Conservation (phyloP, 2,888 invertebrate species). For the Pristionchus arcanus region DNA sequence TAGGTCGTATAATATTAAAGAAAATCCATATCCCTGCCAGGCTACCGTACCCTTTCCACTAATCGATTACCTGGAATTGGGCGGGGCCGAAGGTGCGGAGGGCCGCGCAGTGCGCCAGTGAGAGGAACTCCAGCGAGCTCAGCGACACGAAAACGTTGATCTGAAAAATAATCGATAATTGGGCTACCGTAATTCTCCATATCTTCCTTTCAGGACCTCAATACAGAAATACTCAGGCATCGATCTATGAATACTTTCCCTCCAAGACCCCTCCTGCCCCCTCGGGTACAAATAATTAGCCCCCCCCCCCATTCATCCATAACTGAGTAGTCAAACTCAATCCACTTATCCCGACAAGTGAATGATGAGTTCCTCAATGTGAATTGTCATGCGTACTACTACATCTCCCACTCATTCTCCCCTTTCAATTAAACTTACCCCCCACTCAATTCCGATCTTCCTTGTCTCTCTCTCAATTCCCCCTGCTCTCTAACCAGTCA, state of each 20-base stretch:
- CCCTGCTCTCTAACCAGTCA: background rate
- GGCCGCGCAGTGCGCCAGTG: background rate
- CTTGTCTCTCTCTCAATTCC: background rate
- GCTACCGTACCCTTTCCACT: background rate
- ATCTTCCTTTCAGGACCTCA: background rate
- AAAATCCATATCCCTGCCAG: too few species aligned
- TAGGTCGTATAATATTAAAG: too few species aligned
- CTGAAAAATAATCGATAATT: conserved; percentile 1
- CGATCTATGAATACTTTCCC: background rate
- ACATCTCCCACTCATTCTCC: conserved; percentile 2
- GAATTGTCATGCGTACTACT: conserved; percentile 16
- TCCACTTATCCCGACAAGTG: conserved; percentile 7
- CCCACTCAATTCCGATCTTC: conserved; percentile 15
- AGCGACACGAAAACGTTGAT: conserved; percentile 42
- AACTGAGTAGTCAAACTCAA: background rate
- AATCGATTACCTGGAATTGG: background rate
- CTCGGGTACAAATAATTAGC: background rate
- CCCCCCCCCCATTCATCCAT: background rate
- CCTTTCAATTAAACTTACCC: conserved; percentile 42
- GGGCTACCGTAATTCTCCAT: background rate
- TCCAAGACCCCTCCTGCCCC: background rate
- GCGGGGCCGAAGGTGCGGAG: background rate
- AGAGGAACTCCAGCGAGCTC: conserved; percentile 29
- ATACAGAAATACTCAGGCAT: background rate
- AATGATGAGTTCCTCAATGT: conserved; percentile 17